Evolutionary conservation across 30 jellyfish, hydroid and myxozoan species (phyloP).

Genomic region (Hydractinia echinata): DNA sequence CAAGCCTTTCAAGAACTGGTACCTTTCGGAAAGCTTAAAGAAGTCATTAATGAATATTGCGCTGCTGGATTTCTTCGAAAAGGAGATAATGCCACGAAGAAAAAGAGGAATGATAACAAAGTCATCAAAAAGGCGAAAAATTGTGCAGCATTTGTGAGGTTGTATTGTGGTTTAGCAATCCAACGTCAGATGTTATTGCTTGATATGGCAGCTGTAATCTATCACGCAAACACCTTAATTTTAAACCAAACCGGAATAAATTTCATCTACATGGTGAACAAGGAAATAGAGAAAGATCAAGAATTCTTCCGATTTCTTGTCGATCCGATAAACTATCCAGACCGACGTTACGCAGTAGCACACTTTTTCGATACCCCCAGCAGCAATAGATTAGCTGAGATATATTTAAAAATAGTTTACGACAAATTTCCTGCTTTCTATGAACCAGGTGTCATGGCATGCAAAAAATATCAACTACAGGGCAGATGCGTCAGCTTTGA

Average conservation of each 20-base stretch:
- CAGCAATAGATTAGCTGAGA: background rate
- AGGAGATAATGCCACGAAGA: too few species aligned
- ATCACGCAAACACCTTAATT: background rate
- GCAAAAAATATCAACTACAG: background rate
- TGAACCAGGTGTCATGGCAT: background rate
- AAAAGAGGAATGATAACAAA: background rate
- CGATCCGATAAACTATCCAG: slow-evolving; percentile 6
- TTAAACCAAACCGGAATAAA: background rate
- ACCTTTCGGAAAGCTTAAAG: too few species aligned
- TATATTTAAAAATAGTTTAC: background rate
- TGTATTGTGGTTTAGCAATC: slow-evolving; percentile 7
- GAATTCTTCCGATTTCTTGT: slow-evolving; percentile 2
- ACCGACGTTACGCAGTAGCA: background rate
- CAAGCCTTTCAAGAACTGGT: too few species aligned
- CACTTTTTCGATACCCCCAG: background rate
- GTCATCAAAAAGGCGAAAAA: background rate
- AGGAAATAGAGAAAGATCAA: background rate
- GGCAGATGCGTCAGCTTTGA: background rate
- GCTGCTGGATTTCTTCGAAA: too few species aligned
- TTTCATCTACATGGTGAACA: background rate
- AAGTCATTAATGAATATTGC: too few species aligned
- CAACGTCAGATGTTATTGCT: background rate
- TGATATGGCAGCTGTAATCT: slow-evolving; percentile 2
- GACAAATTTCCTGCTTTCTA: background rate
- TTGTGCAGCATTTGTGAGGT: background rate